phyloP scores from a whole-genome alignment of 1,140 invertebrate genomes.

The Rhyzopertha dominica region DNA sequence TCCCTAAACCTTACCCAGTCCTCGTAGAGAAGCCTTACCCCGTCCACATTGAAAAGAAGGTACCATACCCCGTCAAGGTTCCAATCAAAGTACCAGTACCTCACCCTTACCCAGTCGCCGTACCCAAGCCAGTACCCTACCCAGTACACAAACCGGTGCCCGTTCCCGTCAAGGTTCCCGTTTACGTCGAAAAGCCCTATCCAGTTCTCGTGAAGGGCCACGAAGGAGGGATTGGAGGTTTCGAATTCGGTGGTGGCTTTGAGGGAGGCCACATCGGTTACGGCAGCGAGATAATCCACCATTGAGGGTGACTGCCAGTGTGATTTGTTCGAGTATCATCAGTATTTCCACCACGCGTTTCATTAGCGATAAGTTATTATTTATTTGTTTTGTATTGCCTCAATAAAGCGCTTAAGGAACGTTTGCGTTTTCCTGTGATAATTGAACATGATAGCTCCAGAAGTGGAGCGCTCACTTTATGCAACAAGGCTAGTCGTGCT shows the following conservation, averaged over 20 bases:
- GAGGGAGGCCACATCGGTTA: conserved; percentile 19
- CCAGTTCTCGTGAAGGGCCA: conserved; percentile 44
- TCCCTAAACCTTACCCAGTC: conserved; percentile 54
- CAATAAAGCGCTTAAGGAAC: too few species aligned
- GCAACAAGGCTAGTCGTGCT: too few species aligned
- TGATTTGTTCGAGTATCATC: too few species aligned
- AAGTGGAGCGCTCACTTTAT: too few species aligned
- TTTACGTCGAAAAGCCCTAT: conserved; percentile 52
- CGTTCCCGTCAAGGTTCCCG: conserved; percentile 42
- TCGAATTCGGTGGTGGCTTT: conserved; percentile 18
- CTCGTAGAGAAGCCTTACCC: conserved; percentile 55
- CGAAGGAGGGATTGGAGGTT: conserved; percentile 15
- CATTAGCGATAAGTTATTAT: too few species aligned
- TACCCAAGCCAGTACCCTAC: conserved; percentile 37
- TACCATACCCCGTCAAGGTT: conserved; percentile 49
- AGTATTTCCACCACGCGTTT: too few species aligned
- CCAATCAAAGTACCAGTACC: conserved; percentile 53
- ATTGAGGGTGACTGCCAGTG: too few species aligned
- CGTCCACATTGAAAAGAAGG: conserved; percentile 49
- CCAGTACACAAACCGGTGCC: conserved; percentile 30
- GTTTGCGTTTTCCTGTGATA: too few species aligned
- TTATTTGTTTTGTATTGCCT: too few species aligned
- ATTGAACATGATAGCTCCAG: too few species aligned
- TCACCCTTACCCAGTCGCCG: conserved; percentile 36
- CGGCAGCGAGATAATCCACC: too few species aligned